A percentile compares a stretch with the other conserved stretches of the same genome.
These are phyloP conservation scores for Phaonia tiefii DNA, from an alignment of 2,888 invertebrate species.

Conservation along the genomic window DNA sequence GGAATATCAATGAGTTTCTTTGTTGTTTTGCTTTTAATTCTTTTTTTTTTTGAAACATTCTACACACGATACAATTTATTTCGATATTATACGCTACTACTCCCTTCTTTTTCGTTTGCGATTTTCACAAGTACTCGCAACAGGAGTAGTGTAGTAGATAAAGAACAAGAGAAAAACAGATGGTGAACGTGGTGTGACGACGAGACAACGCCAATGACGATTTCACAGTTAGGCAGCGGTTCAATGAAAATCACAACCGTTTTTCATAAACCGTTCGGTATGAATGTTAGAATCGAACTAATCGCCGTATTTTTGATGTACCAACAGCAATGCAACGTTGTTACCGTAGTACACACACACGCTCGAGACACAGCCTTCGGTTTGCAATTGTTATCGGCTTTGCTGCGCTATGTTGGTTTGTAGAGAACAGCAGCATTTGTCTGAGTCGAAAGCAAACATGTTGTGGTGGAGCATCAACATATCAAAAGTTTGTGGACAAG, in stretches of 20 bases:
- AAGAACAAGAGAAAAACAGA: constrained; percentile 51
- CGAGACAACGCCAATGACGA: constrained; percentile 13
- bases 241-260: constrained; percentile 31
- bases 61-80: constrained; percentile 12
- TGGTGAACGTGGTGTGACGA: constrained; percentile 42
- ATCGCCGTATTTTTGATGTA: constrained; percentile 67
- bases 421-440: no score
- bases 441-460: no score
- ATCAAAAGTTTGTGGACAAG: no score
- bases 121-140: constrained; percentile 3
- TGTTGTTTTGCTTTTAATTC: not conserved
- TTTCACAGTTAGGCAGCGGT: not conserved
- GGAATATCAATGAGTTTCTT: not conserved
- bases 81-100: constrained; percentile 24
- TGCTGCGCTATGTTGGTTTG: constrained; percentile 11
- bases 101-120: not conserved
- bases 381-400: constrained; percentile 36
- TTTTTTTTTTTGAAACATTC: not conserved
- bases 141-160: constrained; percentile 34
- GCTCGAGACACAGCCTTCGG: constrained; percentile 47
- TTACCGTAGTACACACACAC: constrained; percentile 31
- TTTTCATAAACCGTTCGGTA: constrained; percentile 78
- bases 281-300: constrained; percentile 80
- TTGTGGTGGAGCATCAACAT: no score
- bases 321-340: constrained; percentile 59